Percentiles rank a stretch among this genome's conserved stretches.
These are phyloP conservation scores for Amphipyra berbera DNA, from an alignment of 2,888 invertebrate species.

Conservation along the genomic window DNA sequence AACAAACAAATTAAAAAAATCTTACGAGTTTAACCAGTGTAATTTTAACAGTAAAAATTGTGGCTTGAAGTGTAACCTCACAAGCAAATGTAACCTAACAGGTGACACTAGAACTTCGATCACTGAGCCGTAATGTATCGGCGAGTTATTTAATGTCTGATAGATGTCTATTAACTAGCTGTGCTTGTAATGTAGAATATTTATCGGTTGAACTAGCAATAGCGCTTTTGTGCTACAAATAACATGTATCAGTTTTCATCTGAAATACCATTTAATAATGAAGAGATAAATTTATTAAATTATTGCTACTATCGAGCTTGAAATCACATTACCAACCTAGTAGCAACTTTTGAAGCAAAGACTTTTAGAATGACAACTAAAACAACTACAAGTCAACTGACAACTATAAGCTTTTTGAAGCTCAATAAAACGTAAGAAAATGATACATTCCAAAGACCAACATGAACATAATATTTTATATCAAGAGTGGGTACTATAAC, in stretches of 20 bases:
- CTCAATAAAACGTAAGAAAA: background rate
- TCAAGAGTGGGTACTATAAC: background rate
- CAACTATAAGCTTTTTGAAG: background rate
- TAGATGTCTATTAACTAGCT: constrained; percentile 78
- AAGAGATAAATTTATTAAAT: too few relatives aligned
- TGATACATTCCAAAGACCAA: background rate
- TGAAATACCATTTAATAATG: too few relatives aligned
- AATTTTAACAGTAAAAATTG: background rate
- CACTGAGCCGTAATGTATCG: constrained; percentile 83
- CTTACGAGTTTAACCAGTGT: too few relatives aligned
- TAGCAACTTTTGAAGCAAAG: too few relatives aligned
- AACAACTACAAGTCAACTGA: too few relatives aligned
- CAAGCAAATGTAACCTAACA: constrained; percentile 32
- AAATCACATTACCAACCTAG: too few relatives aligned
- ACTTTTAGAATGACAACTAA: too few relatives aligned
- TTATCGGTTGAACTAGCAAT: constrained; percentile 51
- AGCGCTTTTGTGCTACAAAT: constrained; percentile 20
- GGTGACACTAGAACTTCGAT: constrained; percentile 77
- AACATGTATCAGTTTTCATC: too few relatives aligned
- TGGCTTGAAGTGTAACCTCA: constrained; percentile 8
- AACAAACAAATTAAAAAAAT: too few relatives aligned
- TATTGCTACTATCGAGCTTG: too few relatives aligned
- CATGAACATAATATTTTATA: constrained; percentile 1
- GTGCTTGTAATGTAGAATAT: constrained; percentile 78
- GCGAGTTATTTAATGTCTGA: constrained; percentile 77